Conservation (phyloP, 2,888 invertebrate genomes). For the Drosophila robusta region DNA sequence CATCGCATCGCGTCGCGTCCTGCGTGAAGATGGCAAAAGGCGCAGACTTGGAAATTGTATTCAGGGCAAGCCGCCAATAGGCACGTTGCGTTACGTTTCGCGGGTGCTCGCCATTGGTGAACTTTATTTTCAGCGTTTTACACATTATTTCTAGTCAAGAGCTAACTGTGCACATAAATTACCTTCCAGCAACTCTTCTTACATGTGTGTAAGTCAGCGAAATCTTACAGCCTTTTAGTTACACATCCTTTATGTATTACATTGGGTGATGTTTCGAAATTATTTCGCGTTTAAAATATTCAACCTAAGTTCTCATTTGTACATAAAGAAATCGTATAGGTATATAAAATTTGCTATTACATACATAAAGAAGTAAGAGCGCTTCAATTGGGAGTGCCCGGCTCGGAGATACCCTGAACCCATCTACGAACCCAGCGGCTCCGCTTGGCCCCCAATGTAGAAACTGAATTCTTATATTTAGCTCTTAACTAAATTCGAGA, state of each 20-base stretch:
- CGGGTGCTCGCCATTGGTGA: slow-evolving; percentile 52
- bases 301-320: background rate
- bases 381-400: too few species aligned
- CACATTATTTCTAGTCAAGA: slow-evolving; percentile 25
- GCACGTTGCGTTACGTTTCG: slow-evolving; percentile 38
- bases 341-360: too few species aligned
- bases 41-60: slow-evolving; percentile 4
- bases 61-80: slow-evolving; percentile 47
- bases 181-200: background rate
- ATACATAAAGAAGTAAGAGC: too few species aligned
- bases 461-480: too few species aligned
- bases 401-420: too few species aligned
- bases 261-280: background rate
- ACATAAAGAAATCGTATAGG: too few species aligned
- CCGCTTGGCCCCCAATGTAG: too few species aligned
- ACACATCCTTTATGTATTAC: background rate
- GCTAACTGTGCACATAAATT: slow-evolving; percentile 17
- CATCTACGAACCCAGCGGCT: too few species aligned
- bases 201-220: background rate
- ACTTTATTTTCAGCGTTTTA: slow-evolving; percentile 39
- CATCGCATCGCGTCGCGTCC: background rate
- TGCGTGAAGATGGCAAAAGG: background rate
- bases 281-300: background rate
- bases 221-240: background rate
- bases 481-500: too few species aligned